Conservation (phyloP, 2,888 invertebrate genomes). For the Phragmatobia fuliginosa region DNA sequence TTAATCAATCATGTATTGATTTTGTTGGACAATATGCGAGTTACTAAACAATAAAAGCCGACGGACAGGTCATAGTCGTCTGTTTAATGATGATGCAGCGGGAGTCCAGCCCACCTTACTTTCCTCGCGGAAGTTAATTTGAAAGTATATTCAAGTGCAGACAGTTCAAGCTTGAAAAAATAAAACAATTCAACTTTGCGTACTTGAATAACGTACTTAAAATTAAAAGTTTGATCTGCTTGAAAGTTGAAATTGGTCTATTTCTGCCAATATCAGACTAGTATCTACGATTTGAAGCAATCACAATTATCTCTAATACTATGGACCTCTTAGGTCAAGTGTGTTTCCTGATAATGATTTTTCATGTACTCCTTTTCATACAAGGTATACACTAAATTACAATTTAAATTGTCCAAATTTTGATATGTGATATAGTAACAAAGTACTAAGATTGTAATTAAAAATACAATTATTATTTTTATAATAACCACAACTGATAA, state of each 20-base stretch:
- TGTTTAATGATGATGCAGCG: conserved; percentile 68
- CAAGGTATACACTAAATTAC: no score
- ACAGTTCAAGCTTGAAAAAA: conserved; percentile 44
- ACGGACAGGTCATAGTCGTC: conserved; percentile 70
- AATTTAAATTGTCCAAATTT: no score
- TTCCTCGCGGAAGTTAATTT: conserved; percentile 73
- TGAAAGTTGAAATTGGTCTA: conserved; percentile 12
- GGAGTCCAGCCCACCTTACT: conserved; percentile 71
- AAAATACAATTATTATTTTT: no score
- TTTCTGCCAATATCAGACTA: background rate
- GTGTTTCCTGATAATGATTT: no score
- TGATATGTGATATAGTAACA: no score
- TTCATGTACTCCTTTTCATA: no score
- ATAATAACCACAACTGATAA: no score
- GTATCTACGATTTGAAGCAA: no score
- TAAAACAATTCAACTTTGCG: conserved; percentile 39
- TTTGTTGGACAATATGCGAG: conserved; percentile 69
- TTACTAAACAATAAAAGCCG: conserved; percentile 77
- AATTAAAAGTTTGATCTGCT: conserved; percentile 18
- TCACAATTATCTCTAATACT: no score
- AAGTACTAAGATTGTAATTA: no score
- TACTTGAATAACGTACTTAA: conserved; percentile 32
- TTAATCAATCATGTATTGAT: conserved; percentile 64
- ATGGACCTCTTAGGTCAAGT: no score
- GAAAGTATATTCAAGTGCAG: conserved; percentile 60